A percentile compares a stretch with the other conserved stretches of the same genome.
Evolutionary conservation across 2,888 invertebrate genomes (phyloP).

Genomic region (Agrilus mali): DNA sequence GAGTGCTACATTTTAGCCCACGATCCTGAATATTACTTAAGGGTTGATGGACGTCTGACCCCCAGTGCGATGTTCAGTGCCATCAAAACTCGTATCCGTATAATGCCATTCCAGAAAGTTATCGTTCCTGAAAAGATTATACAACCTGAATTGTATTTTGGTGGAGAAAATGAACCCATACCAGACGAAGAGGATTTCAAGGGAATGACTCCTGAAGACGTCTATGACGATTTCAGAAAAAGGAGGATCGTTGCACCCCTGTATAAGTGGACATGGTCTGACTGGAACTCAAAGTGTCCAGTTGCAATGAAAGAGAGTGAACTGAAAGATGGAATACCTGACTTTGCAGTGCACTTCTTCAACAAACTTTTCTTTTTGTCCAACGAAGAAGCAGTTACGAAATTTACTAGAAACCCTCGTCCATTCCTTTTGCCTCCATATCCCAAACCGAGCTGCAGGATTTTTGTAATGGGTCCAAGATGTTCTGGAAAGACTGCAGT

Average conservation of each 20-base stretch:
- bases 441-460: conserved; percentile 45
- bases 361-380: conserved; percentile 48
- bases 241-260: conserved; percentile 22
- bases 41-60: conserved; percentile 43
- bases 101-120: conserved; percentile 27
- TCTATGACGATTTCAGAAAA: conserved; percentile 23
- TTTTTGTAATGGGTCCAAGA: conserved; percentile 47
- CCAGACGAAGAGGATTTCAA: conserved; percentile 13
- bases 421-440: conserved; percentile 43
- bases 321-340: conserved; percentile 37
- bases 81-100: conserved; percentile 33
- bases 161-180: conserved; percentile 18
- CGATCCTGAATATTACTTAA: conserved; percentile 42
- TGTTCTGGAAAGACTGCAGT: conserved; percentile 47
- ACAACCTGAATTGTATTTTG: conserved; percentile 8
- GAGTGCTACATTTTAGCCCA: conserved; percentile 40
- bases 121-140: conserved; percentile 26
- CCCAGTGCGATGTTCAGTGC: conserved; percentile 38
- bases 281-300: conserved; percentile 50
- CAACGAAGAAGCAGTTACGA: conserved; percentile 36
- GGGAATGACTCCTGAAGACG: conserved; percentile 21
- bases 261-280: conserved; percentile 39
- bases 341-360: conserved; percentile 45
- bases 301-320: conserved; percentile 46
- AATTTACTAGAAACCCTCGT: conserved; percentile 49